Conservation (phyloP, 2,888 invertebrate species). For the Drosophila rellima region DNA sequence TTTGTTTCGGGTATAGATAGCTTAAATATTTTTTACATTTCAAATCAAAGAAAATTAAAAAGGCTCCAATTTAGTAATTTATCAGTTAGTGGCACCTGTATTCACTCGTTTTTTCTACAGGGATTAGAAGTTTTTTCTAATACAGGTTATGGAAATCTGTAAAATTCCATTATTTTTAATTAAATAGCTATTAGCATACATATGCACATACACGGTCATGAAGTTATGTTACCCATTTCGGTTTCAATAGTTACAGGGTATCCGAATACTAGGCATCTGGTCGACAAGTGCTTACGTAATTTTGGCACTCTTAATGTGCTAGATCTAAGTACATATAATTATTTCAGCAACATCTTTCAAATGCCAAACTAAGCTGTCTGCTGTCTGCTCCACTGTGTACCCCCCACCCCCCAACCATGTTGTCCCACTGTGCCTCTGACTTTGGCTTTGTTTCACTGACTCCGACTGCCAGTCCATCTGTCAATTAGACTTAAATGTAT, state of each 20-base stretch:
- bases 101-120: neutral
- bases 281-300: conserved; percentile 74
- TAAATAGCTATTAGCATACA: too few relatives aligned
- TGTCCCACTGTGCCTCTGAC: conserved; percentile 5
- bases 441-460: conserved; percentile 13
- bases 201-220: neutral
- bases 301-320: conserved; percentile 51
- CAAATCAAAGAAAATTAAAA: neutral
- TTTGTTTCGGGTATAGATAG: neutral
- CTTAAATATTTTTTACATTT: neutral
- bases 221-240: neutral
- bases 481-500: conserved; percentile 81
- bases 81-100: neutral
- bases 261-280: conserved; percentile 26
- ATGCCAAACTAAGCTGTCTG: conserved; percentile 32
- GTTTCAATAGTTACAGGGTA: conserved; percentile 19
- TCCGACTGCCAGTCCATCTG: conserved; percentile 68
- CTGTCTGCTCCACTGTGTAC: conserved; percentile 9
- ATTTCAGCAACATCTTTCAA: conserved; percentile 40
- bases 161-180: too few relatives aligned
- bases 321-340: conserved; percentile 39
- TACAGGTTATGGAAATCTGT: neutral
- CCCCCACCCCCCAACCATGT: neutral
- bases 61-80: neutral
- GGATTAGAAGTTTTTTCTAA: neutral